A percentile compares a stretch with the other conserved stretches of the same genome.
Evolutionary conservation across 2,113 vertebrate species (phyloP).

Genomic region (Xenopus borealis): DNA sequence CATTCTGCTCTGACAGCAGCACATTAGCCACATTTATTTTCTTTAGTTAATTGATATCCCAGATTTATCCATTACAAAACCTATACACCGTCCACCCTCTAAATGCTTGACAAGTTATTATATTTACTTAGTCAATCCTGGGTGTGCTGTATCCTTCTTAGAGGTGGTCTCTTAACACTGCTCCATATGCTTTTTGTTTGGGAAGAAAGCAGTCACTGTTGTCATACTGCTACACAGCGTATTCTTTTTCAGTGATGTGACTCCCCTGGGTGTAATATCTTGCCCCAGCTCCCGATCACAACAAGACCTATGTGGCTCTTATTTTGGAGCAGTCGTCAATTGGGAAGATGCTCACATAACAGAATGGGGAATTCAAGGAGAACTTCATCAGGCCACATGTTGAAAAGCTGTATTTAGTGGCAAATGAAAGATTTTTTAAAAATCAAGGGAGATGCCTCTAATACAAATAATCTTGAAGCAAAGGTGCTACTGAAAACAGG

Average conservation of each 20-base stretch:
- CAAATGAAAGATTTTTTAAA: conserved; percentile 67
- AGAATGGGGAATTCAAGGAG: conserved; percentile 77
- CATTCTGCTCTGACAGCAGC: conserved; percentile 76
- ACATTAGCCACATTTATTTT: conserved; percentile 70
- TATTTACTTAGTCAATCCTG: conserved; percentile 83
- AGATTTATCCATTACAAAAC: conserved; percentile 89
- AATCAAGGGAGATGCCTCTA: conserved; percentile 35
- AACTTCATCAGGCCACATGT: conserved; percentile 84
- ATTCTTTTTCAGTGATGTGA: conserved; percentile 98
- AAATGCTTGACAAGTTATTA: conserved; percentile 89
- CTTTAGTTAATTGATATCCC: conserved; percentile 95
- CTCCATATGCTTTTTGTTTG: conserved; percentile 90
- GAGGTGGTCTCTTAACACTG: conserved; percentile 82
- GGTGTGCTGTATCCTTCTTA: conserved; percentile 79
- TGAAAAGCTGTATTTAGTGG: conserved; percentile 73
- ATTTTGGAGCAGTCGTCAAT: conserved; percentile 80
- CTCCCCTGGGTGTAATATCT: conserved; percentile 92
- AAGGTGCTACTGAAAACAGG: too few species aligned
- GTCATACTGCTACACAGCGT: conserved; percentile 94
- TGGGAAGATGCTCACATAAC: conserved; percentile 72
- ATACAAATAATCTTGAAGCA: too few species aligned
- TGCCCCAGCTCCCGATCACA: conserved; percentile 92
- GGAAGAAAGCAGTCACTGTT: conserved; percentile 93
- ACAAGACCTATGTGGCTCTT: conserved; percentile 82
- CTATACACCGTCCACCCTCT: conserved; percentile 76